Evolutionary conservation across 2,888 invertebrate genomes (phyloP).

Genomic region (Agrochola lota): DNA sequence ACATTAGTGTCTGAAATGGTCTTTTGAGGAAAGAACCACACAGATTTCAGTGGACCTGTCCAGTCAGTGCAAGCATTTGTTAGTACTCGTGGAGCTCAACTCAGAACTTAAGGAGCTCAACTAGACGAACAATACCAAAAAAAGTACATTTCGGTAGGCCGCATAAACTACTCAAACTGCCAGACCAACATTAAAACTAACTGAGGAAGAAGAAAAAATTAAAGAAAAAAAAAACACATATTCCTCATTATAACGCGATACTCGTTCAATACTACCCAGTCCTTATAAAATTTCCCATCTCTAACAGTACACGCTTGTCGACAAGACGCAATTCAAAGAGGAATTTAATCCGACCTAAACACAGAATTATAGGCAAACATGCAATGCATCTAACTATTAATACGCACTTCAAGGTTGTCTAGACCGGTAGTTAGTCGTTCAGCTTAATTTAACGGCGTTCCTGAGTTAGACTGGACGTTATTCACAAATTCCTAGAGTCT

Average conservation of each 20-base stretch:
- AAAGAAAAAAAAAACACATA: no score
- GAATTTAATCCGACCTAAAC: conserved; percentile 18
- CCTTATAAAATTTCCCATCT: background rate
- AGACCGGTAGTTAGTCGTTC: conserved; percentile 37
- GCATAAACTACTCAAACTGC: no score
- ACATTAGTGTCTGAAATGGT: no score
- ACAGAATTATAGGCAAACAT: conserved; percentile 25
- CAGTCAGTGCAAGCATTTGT: no score
- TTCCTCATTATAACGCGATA: background rate
- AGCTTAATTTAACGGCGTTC: conserved; percentile 33
- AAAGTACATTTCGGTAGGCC: no score
- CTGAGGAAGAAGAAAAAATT: no score
- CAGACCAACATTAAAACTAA: no score
- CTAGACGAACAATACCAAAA: no score
- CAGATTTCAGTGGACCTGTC: no score
- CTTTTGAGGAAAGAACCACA: no score
- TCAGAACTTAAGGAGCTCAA: no score
- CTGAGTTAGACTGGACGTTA: conserved; percentile 26
- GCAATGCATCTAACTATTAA: conserved; percentile 43
- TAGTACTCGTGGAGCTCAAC: no score
- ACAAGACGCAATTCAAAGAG: conserved; percentile 14
- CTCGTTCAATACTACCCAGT: background rate
- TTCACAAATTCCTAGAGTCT: conserved; percentile 38
- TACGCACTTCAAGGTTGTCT: conserved; percentile 59
- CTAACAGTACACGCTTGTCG: background rate